These are phyloP conservation scores for Hippocampus guttulatus DNA, from an alignment of 2,113 vertebrate genomes.

Conservation along the genomic window DNA sequence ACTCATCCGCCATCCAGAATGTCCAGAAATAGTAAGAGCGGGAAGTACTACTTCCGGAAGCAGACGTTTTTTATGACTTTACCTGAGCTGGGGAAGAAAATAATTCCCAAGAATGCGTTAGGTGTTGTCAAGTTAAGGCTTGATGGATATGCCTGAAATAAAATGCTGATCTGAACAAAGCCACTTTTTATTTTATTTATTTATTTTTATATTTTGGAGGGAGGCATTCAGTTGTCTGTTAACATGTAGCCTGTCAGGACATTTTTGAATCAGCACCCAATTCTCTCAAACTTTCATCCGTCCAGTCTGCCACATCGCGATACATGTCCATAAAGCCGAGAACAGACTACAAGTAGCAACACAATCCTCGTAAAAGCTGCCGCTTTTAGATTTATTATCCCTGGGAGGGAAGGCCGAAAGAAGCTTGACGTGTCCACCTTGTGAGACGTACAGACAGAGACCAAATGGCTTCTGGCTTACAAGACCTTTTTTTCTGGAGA, in stretches of 20 bases:
- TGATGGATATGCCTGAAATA: background rate
- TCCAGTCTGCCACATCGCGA: background rate
- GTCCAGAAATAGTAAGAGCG: slow-evolving; percentile 42
- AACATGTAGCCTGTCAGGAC: too few relatives aligned
- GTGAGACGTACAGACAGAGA: background rate
- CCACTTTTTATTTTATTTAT: too few relatives aligned
- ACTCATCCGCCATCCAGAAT: slow-evolving; percentile 19
- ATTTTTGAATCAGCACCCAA: background rate
- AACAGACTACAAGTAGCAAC: slow-evolving; percentile 42
- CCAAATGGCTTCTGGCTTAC: slow-evolving; percentile 11
- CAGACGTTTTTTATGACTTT: slow-evolving; percentile 23
- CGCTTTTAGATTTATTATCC: slow-evolving; percentile 50
- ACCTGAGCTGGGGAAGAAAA: slow-evolving; percentile 9
- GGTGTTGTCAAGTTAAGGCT: background rate
- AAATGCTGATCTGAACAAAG: background rate
- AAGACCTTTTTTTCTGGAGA: slow-evolving; percentile 7
- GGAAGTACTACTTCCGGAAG: slow-evolving; percentile 19
- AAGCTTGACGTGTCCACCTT: slow-evolving; percentile 14
- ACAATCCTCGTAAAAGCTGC: slow-evolving; percentile 52
- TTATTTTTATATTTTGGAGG: too few relatives aligned
- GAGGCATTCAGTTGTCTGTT: too few relatives aligned
- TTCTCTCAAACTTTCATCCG: background rate
- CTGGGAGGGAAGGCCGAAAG: slow-evolving; percentile 25
- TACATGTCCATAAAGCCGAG: slow-evolving; percentile 53
- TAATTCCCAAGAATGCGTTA: background rate